These are phyloP conservation scores for Apodemia hepburni DNA, from an alignment of 2,888 invertebrate species.

Conservation along the genomic window DNA sequence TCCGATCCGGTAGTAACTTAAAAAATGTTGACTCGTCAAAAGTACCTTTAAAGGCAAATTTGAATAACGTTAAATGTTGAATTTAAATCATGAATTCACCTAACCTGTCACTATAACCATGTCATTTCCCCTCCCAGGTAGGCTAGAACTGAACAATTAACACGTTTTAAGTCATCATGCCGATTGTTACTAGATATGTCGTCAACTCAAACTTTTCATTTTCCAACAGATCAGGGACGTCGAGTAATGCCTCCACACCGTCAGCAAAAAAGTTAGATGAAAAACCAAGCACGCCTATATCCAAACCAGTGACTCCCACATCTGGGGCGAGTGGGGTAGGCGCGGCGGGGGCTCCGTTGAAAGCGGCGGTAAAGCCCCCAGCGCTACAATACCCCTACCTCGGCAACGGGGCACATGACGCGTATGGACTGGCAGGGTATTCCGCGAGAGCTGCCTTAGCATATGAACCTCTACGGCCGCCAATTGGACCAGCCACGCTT, in stretches of 20 bases:
- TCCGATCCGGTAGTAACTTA: too few relatives aligned
- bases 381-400: constrained; percentile 83
- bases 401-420: constrained; percentile 72
- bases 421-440: constrained; percentile 72
- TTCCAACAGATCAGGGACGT: constrained; percentile 86
- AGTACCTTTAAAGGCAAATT: too few relatives aligned
- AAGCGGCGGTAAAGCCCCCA: constrained; percentile 80
- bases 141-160: too few relatives aligned
- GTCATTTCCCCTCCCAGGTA: background rate
- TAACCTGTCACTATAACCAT: too few relatives aligned
- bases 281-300: constrained; percentile 94
- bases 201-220: background rate
- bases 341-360: constrained; percentile 77
- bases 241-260: constrained; percentile 94
- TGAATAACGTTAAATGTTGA: too few relatives aligned
- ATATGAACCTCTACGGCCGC: constrained; percentile 72
- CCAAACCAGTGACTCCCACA: constrained; percentile 94
- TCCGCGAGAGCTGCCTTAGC: constrained; percentile 73
- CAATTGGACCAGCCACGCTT: constrained; percentile 78
- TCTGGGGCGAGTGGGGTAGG: constrained; percentile 82
- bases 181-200: background rate
- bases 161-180: too few relatives aligned
- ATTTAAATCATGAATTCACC: too few relatives aligned
- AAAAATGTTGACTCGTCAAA: too few relatives aligned
- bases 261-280: constrained; percentile 93